Base-by-base conservation (phyloP, 2,797 vertebrate species). In the Heteromormyrus szaboi region DNA sequence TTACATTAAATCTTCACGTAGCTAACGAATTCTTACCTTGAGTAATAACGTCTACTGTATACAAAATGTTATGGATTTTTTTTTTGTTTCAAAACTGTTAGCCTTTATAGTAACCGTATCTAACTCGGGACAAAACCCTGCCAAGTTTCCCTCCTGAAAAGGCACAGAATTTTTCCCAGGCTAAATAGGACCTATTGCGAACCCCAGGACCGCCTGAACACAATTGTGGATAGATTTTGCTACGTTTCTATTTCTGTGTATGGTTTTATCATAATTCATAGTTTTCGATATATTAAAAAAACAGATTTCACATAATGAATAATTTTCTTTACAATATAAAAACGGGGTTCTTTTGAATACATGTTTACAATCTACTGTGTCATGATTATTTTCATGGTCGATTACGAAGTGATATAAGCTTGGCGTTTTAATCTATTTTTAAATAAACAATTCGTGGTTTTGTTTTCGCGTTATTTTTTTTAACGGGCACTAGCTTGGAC, bases 141-240 rank as follows among this genome's bases (percentile, higher is more conserved):
- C 93, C 95, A 96, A 96, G 95, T 97, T 97, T 97, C 96, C 96
- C 96, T 96, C 96, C 95, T 94, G 95, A 96, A 96, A 95, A 96
- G 93, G 91, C 96, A 95, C 92, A 93, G 94, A 96, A 94, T 96
- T 93, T 94, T 93, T 95, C 92, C 95, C 94, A 91, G 95, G 93
- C 93, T 94, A 92, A 93, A 92, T 92, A 94, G 92, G 94, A 94
- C 93, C 94, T 86, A 89, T 84, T 87, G 90, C 86, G 90, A 56
- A 89, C 89, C 59, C 68, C 72, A 41, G 51, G 9, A 88, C 51
- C 79, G 91, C 93, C 91, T 92, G 91, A 87, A 89, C 17, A 59
- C n/a, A 89, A 87, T 72, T 72, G 8, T 25, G 12, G 19, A 41
- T 4, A 85, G 1, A 89, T 89, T 89, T 6, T 22, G 65, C 41